A percentile compares a stretch with the other conserved stretches of the same genome.
phyloP scores from a whole-genome alignment of 2,113 vertebrate genomes.

The Ascaphus truei region DNA sequence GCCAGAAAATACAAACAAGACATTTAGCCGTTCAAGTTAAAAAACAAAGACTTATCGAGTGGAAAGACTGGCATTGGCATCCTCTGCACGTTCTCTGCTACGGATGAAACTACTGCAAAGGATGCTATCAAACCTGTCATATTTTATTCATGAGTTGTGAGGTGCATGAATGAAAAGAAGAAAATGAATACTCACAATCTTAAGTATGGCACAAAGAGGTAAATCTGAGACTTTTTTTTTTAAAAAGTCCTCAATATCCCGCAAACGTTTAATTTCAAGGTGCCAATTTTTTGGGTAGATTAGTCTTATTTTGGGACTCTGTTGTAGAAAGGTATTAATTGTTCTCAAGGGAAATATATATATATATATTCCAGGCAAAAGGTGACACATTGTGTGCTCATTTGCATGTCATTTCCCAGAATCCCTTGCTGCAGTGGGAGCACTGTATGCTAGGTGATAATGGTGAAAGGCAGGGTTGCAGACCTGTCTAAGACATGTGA shows the following conservation, averaged over 20 bases:
- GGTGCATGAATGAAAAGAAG: slow-evolving; percentile 70
- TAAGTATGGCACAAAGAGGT: slow-evolving; percentile 65
- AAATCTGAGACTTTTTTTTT: slow-evolving; percentile 53
- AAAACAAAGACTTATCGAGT: slow-evolving; percentile 55
- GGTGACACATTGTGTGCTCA: no score
- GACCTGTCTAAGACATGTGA: no score
- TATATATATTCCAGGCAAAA: no score
- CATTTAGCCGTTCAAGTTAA: slow-evolving; percentile 41
- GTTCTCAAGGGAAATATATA: no score
- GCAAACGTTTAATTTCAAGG: slow-evolving; percentile 43
- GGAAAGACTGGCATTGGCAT: slow-evolving; percentile 47
- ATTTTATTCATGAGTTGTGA: slow-evolving; percentile 90
- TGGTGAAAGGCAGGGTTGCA: no score
- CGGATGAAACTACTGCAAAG: slow-evolving; percentile 66
- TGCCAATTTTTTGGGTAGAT: slow-evolving; percentile 27
- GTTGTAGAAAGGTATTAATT: neutral
- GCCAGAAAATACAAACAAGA: slow-evolving; percentile 30
- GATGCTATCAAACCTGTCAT: slow-evolving; percentile 85
- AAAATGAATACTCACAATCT: slow-evolving; percentile 69
- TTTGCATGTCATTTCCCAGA: no score
- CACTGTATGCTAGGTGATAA: no score
- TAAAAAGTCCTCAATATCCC: slow-evolving; percentile 47
- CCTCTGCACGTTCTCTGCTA: slow-evolving; percentile 60
- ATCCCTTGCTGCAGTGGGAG: no score
- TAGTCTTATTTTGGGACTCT: slow-evolving; percentile 22